Conservation (phyloP, 2,888 invertebrate genomes). For the Mimas tiliae region DNA sequence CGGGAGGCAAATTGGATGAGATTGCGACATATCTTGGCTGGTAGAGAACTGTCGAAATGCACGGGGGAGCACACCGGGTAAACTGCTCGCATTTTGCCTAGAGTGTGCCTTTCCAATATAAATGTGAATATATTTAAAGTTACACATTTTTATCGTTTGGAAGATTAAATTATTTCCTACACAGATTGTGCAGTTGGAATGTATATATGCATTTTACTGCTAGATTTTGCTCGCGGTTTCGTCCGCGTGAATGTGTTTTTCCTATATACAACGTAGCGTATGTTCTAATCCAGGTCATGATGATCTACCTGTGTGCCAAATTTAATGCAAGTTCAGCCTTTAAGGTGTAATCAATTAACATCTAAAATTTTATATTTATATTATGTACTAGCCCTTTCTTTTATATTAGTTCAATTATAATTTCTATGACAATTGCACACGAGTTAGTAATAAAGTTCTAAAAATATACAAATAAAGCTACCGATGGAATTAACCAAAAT, state of each 20-base stretch:
- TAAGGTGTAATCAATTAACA: too few relatives aligned
- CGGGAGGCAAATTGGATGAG: conserved; percentile 80
- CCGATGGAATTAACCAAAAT: conserved; percentile 29
- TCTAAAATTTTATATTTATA: too few relatives aligned
- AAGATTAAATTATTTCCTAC: neutral
- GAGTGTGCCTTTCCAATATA: conserved; percentile 61
- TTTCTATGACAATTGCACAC: neutral
- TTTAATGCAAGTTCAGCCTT: too few relatives aligned
- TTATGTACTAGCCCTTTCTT: too few relatives aligned
- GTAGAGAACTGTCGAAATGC: conserved; percentile 74
- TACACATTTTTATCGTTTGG: neutral
- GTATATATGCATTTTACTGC: neutral
- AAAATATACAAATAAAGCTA: neutral
- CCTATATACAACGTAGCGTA: too few relatives aligned
- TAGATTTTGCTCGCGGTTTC: too few relatives aligned
- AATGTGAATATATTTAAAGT: conserved; percentile 64
- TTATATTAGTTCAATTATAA: too few relatives aligned
- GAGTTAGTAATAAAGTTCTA: neutral
- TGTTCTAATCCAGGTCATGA: too few relatives aligned
- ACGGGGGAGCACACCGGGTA: conserved; percentile 67
- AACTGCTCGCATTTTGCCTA: conserved; percentile 69
- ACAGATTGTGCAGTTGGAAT: neutral
- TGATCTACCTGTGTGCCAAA: too few relatives aligned
- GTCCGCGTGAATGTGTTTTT: too few relatives aligned
- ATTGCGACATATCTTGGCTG: conserved; percentile 79